Base-by-base conservation (phyloP, 2,888 invertebrate genomes). In the Pollenia labialis region DNA sequence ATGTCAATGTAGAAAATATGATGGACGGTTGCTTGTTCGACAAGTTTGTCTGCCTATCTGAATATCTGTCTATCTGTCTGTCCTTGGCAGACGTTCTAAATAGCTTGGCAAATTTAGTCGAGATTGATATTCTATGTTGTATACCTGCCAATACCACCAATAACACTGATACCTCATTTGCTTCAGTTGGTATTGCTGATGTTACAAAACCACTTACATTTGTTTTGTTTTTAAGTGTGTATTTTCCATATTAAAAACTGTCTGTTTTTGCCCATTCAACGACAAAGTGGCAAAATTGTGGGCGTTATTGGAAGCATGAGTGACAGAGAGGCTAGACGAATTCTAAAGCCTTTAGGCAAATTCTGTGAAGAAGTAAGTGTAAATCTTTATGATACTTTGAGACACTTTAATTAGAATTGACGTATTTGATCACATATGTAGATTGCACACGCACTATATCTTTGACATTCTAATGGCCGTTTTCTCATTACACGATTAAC, bases 341-440 rank as follows among this genome's bases (percentile, higher is more conserved):
- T 60, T n/a, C 50, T n/a, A 12, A n/a, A 60, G 40, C 60, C 48
- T 60, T 48, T 58, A 14, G 48, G 72, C 72, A 60, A 60, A 48
- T 50, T 74, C 4, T 74, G 8, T 40, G n/a, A 16, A 68, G 16
- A 77, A 2, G 48, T 56, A 32, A 14, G 44, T 50, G 56, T 50
- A 10, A 66, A 14, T n/a, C 10, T 50, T 12, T n/a, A 50, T 81
- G 52, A 54, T 64, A 54, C 56, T 71, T 60, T 68, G 60, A 23
- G 18, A 72, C 32, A 68, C 79, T 71, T 86, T 88, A 88, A 88
- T 88, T 85, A 86, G 84, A 84, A 88, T 86, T 88, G 88, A 88
- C 86, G 86, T 84, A 86, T 85, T 81, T 82, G 74, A 69, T 69
- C 69, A 58, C 72, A 58, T 62, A 81, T 75, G 54, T 79, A 79